A percentile compares a stretch with the other conserved stretches of the same genome.
Evolutionary conservation across 2,888 invertebrate genomes (phyloP).

Genomic region (Frankliniella intonsa): DNA sequence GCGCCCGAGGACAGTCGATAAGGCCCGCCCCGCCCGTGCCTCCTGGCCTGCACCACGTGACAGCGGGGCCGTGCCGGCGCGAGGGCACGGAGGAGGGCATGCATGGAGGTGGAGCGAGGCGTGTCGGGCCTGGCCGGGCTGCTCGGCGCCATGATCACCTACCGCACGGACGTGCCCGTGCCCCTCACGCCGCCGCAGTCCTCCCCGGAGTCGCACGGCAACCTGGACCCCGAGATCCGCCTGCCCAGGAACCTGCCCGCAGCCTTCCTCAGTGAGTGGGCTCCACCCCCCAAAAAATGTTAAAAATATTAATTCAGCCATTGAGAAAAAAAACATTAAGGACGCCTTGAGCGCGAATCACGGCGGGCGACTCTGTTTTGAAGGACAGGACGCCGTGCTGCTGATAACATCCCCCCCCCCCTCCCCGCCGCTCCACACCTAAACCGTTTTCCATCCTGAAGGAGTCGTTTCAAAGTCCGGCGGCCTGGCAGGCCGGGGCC

Average conservation of each 20-base stretch:
- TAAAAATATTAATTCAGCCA: too few relatives aligned
- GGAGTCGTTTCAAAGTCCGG: too few relatives aligned
- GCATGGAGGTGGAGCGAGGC: slow-evolving; percentile 21
- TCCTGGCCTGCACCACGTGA: background rate
- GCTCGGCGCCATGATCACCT: slow-evolving; percentile 14
- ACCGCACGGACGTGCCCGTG: slow-evolving; percentile 5
- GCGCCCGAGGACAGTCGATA: background rate
- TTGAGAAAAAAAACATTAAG: too few relatives aligned
- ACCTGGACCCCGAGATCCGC: slow-evolving; percentile 10
- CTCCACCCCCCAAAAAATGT: too few relatives aligned
- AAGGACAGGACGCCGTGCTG: too few relatives aligned
- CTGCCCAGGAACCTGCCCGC: slow-evolving; percentile 15
- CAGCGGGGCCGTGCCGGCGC: background rate
- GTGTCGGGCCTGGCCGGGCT: slow-evolving; percentile 6
- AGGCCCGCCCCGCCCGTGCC: background rate
- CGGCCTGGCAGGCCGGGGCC: too few relatives aligned
- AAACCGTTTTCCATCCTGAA: too few relatives aligned
- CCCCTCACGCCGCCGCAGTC: slow-evolving; percentile 15
- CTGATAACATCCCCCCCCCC: too few relatives aligned
- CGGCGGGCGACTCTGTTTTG: too few relatives aligned
- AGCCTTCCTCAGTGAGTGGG: slow-evolving; percentile 9
- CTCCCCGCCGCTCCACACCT: too few relatives aligned
- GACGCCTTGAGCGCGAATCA: too few relatives aligned
- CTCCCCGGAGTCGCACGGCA: slow-evolving; percentile 15
- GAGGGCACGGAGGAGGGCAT: background rate